phyloP scores from a whole-genome alignment of 2,113 vertebrate species.

The Corythaixoides concolor region DNA sequence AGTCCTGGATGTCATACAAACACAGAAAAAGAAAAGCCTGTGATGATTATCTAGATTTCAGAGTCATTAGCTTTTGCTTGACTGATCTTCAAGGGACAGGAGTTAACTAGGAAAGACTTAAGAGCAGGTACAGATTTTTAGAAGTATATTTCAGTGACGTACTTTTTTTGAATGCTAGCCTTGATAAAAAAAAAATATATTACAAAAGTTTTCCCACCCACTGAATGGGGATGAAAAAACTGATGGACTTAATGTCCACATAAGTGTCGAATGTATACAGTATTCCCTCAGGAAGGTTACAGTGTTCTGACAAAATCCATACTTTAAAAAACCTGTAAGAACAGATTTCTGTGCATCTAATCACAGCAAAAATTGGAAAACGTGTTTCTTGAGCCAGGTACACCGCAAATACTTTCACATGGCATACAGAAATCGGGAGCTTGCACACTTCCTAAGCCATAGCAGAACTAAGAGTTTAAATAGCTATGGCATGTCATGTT shows the following conservation, averaged over 20 bases:
- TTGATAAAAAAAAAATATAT: not conserved
- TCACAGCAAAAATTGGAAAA: not conserved
- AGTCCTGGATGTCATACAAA: not conserved
- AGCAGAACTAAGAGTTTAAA: not conserved
- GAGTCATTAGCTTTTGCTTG: not conserved
- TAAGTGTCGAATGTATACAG: not conserved
- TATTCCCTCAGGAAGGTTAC: not conserved
- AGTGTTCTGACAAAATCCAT: not conserved
- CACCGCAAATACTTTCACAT: not conserved
- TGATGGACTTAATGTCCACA: not conserved
- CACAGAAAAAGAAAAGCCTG: not conserved
- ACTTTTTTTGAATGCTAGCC: not conserved
- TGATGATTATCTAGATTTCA: not conserved
- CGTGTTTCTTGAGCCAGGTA: not conserved
- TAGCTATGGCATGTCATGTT: not conserved
- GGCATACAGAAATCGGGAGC: not conserved
- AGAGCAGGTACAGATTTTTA: not conserved
- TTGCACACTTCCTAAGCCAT: not conserved
- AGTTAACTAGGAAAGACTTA: not conserved
- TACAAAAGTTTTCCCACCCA: not conserved
- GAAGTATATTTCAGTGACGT: not conserved
- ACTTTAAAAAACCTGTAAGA: not conserved
- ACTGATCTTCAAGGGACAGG: not conserved
- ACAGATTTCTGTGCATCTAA: not conserved
- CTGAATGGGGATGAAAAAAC: not conserved